Evolutionary conservation across 2,113 vertebrate genomes (phyloP).

Genomic region (Vireo altiloquus): DNA sequence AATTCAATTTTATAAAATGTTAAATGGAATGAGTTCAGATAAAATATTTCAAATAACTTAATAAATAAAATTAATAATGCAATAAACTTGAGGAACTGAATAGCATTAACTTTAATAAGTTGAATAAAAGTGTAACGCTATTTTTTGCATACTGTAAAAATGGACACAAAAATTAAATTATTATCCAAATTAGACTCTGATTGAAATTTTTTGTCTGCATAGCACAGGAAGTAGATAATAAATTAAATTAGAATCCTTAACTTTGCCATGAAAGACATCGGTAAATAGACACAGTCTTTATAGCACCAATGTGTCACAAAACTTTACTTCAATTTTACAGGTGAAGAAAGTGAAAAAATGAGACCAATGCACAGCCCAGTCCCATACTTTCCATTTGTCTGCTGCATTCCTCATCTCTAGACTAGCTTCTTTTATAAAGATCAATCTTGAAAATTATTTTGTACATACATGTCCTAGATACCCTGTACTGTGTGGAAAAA

Average conservation of each 20-base stretch:
- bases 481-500: not conserved
- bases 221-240: not conserved
- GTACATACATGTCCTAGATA: not conserved
- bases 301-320: not conserved
- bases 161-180: not conserved
- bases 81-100: not conserved
- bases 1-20: not conserved
- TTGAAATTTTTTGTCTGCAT: not conserved
- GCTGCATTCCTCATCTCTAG: not conserved
- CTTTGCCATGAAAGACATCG: not conserved
- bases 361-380: not conserved
- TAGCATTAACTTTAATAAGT: not conserved
- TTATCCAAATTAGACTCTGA: not conserved
- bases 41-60: not conserved
- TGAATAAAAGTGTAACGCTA: not conserved
- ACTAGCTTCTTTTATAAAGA: not conserved
- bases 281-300: not conserved
- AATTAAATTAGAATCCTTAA: not conserved
- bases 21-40: not conserved
- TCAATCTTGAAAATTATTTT: not conserved
- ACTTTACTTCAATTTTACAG: not conserved
- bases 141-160: not conserved
- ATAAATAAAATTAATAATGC: not conserved
- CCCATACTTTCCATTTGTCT: not conserved
- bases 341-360: not conserved